A percentile compares a stretch with the other conserved stretches of the same genome.
Evolutionary conservation across 2,888 invertebrate species (phyloP).

Genomic region (Platycnemis pennipes): DNA sequence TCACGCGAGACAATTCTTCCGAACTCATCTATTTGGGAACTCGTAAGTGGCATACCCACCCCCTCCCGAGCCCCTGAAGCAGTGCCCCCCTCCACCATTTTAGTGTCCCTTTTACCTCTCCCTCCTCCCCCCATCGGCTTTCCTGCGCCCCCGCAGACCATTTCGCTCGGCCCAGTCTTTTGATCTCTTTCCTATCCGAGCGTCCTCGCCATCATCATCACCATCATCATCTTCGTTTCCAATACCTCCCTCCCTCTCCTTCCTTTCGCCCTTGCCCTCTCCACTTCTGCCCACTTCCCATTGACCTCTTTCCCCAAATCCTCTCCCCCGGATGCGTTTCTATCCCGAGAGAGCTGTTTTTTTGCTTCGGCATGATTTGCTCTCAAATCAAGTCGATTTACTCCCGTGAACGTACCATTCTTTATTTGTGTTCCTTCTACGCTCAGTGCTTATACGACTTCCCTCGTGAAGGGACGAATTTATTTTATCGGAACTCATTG

Average conservation of each 20-base stretch:
- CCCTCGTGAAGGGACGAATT: background rate
- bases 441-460: background rate
- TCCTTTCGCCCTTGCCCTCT: background rate
- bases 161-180: background rate
- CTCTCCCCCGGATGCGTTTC: background rate
- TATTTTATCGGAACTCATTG: background rate
- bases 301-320: conserved; percentile 11
- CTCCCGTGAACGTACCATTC: background rate
- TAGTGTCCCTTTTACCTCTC: background rate
- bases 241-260: background rate
- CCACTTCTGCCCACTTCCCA: background rate
- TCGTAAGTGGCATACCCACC: background rate
- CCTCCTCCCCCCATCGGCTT: background rate
- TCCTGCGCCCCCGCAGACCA: background rate
- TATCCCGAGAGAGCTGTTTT: background rate
- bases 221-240: background rate
- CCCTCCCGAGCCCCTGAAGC: background rate
- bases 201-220: background rate
- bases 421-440: conserved; percentile 12
- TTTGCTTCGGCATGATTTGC: background rate
- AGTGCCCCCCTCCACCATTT: background rate
- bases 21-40: background rate
- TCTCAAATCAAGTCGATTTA: background rate
- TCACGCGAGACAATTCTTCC: background rate
- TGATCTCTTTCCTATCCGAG: background rate